Base-by-base conservation (phyloP, 1,140 invertebrate genomes). In the Radopholus similis region DNA sequence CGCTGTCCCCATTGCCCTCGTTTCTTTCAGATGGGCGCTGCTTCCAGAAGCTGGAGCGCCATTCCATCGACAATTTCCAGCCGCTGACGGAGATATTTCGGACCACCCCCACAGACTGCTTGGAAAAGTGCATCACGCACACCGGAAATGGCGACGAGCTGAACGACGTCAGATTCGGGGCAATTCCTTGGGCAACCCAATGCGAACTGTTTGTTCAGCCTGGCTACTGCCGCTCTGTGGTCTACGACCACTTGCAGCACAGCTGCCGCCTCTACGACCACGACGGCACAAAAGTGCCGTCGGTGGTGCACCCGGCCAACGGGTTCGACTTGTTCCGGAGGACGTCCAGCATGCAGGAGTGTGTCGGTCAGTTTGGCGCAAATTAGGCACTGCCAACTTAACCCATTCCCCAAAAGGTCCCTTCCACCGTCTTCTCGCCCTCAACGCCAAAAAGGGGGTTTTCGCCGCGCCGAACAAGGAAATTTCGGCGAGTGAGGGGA, bases 211-310 rank as follows among this genome's bases (percentile, higher is more conserved):
- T 30, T 37, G 23, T 42, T 21, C 32, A 64, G 44, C 37, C 37
- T 9, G 53, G 64, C 40, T 35, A 49, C n/a, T 55, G 35, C 26
- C 49, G 38, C 13, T 72, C 60, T 8, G 59, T 72, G 38, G 63
- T 71, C 47, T 72, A 72, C 34, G 54, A 72, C 37, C 59, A 72
- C 34, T 51, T 66, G 32, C 64, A 66, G 42, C 70, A 71, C 40
- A 72, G 70, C 42, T 72, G 70, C 55, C 70, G 70, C 5, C 37
- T 72, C 26, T 72, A 72, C 42, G 64, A 57, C 13, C 70, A 72
- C 51, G 70, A 72, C 44, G 70, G 70, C 26, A 53, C 26, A 9
- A 58, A 73, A 67, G 9, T 64, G 30, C 63, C 63, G 40, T 42
- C 63, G 26, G 37, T 64, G 15, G 23, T 64, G 56, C 63, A 64